A percentile compares a stretch with the other conserved stretches of the same genome.
Conservation (phyloP, 2,888 invertebrate species). For the Catocala sponsa region DNA sequence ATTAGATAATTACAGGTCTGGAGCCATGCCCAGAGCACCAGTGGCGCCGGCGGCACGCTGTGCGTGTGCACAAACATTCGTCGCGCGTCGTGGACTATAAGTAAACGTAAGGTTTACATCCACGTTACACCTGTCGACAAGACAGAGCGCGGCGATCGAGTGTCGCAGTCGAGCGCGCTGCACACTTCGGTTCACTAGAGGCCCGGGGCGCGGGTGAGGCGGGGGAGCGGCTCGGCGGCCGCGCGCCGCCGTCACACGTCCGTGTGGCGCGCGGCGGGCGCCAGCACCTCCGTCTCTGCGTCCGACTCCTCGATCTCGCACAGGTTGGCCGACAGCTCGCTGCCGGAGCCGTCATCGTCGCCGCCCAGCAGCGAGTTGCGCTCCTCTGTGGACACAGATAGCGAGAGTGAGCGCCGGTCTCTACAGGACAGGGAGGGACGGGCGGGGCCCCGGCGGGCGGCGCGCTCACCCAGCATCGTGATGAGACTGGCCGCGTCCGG, state of each 20-base stretch:
- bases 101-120: too few relatives aligned
- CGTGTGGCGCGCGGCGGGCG: conserved; percentile 63
- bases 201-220: conserved; percentile 29
- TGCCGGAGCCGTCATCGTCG: conserved; percentile 89
- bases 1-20: too few relatives aligned
- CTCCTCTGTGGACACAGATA: conserved; percentile 85
- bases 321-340: conserved; percentile 95
- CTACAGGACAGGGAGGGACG: neutral
- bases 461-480: conserved; percentile 89
- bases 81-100: too few relatives aligned
- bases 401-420: neutral
- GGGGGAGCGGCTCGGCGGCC: conserved; percentile 55
- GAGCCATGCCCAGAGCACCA: too few relatives aligned
- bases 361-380: conserved; percentile 92
- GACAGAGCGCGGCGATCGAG: too few relatives aligned
- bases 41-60: too few relatives aligned
- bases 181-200: neutral
- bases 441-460: neutral
- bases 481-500: conserved; percentile 91
- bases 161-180: too few relatives aligned
- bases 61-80: too few relatives aligned
- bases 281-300: conserved; percentile 87
- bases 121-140: too few relatives aligned
- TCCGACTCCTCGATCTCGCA: conserved; percentile 98
- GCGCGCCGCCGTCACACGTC: conserved; percentile 78